Evolutionary conservation across 2,888 invertebrate species (phyloP).

Genomic region (Apocheima hispidaria): DNA sequence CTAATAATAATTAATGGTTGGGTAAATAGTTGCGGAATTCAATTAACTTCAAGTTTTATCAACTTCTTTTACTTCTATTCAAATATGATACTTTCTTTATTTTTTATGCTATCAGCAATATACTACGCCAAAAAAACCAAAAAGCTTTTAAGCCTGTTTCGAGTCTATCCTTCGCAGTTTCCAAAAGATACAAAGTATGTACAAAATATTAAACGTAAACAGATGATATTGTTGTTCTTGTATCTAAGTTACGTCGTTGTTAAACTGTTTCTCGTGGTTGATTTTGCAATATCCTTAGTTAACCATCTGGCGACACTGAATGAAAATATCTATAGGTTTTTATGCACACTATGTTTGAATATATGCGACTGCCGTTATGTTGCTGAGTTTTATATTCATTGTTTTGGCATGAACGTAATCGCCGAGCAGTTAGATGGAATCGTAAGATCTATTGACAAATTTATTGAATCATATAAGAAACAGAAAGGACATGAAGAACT

Average conservation of each 20-base stretch:
- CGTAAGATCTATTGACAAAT: slow-evolving; percentile 4
- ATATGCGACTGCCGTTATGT: neutral
- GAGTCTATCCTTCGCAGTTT: neutral
- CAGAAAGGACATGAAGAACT: neutral
- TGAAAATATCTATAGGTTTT: neutral
- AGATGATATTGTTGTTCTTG: neutral
- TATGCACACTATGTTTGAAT: neutral
- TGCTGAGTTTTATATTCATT: slow-evolving; percentile 1
- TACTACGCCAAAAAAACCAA: slow-evolving; percentile 4
- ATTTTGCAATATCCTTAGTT: neutral
- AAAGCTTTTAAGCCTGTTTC: neutral
- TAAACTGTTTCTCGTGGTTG: neutral
- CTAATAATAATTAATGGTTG: neutral
- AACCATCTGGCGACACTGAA: neutral
- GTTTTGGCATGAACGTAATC: neutral
- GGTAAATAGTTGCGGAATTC: neutral
- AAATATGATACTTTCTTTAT: neutral
- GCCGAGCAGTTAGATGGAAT: slow-evolving; percentile 11
- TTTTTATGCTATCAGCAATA: neutral
- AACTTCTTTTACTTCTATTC: neutral
- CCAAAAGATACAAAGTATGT: neutral
- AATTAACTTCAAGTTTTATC: neutral
- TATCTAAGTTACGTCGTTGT: neutral
- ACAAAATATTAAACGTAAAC: neutral
- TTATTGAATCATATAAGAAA: neutral